These are phyloP conservation scores for Rhamphomyia laevipes DNA, from an alignment of 2,888 invertebrate species.

Conservation along the genomic window DNA sequence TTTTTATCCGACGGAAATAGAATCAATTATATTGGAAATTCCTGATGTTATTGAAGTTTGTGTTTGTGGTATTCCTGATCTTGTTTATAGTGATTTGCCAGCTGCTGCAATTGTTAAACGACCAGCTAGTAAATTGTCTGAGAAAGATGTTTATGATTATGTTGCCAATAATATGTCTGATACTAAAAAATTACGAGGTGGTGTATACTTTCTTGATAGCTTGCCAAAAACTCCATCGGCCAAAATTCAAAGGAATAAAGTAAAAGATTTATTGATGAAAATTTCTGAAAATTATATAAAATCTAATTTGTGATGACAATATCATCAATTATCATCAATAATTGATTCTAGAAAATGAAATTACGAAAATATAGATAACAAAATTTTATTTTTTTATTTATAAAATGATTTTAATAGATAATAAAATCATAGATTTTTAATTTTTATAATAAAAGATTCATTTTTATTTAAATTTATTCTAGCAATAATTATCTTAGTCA, in stretches of 20 bases:
- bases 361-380: too few species aligned
- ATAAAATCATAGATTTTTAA: too few species aligned
- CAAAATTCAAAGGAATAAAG: slow-evolving; percentile 25
- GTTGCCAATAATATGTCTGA: slow-evolving; percentile 26
- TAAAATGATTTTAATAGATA: too few species aligned
- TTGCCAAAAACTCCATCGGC: slow-evolving; percentile 30
- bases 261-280: slow-evolving; percentile 19
- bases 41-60: slow-evolving; percentile 28
- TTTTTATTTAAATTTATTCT: too few species aligned
- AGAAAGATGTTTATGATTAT: slow-evolving; percentile 27
- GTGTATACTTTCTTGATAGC: slow-evolving; percentile 27
- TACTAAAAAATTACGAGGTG: slow-evolving; percentile 28
- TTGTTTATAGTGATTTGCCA: slow-evolving; percentile 28
- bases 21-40: slow-evolving; percentile 26
- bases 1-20: slow-evolving; percentile 30
- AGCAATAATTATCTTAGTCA: too few species aligned
- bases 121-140: slow-evolving; percentile 21
- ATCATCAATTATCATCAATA: too few species aligned
- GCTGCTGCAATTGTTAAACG: slow-evolving; percentile 28
- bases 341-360: too few species aligned
- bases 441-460: too few species aligned
- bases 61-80: slow-evolving; percentile 30
- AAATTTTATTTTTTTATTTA: too few species aligned
- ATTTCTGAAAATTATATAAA: too few species aligned
- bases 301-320: too few species aligned